phyloP scores from a whole-genome alignment of 2,797 vertebrate genomes.

The Tiaroga cobitis region DNA sequence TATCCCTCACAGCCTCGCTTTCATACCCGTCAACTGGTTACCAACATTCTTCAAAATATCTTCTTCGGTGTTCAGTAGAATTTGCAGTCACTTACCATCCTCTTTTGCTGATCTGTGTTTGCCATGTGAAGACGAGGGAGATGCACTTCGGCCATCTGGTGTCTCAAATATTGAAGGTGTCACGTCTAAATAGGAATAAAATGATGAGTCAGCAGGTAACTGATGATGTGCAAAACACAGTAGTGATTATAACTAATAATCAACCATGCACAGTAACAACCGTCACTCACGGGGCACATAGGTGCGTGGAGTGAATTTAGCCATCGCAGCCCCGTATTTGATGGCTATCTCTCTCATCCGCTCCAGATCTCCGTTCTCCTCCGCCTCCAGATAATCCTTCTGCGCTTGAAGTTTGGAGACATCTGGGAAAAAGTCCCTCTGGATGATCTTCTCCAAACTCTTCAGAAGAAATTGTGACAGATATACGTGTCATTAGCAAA shows the following conservation, averaged over 20 bases:
- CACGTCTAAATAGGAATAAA: constrained; percentile 78
- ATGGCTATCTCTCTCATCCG: constrained; percentile 97
- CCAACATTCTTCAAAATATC: too few relatives aligned
- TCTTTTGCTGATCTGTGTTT: constrained; percentile 72
- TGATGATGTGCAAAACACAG: not conserved
- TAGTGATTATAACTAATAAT: not conserved
- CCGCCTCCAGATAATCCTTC: constrained; percentile 94
- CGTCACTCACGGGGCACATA: constrained; percentile 86
- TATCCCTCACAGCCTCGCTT: too few relatives aligned
- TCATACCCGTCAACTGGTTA: too few relatives aligned
- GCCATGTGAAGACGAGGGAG: constrained; percentile 71
- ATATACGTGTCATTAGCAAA: not conserved
- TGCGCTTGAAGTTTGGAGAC: constrained; percentile 93
- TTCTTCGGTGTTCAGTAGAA: not conserved
- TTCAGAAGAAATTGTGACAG: constrained; percentile 58
- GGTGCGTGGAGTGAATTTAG: constrained; percentile 84
- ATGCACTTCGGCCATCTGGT: constrained; percentile 80
- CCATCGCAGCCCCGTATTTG: constrained; percentile 88
- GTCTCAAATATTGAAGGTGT: constrained; percentile 96
- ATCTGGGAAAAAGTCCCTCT: constrained; percentile 96
- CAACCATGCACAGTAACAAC: not conserved
- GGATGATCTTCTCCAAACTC: constrained; percentile 93
- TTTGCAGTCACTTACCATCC: constrained; percentile 72
- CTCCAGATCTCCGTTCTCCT: constrained; percentile 92
- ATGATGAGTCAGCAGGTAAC: not conserved